Percentiles rank a stretch among this genome's conserved stretches.
phyloP scores from a whole-genome alignment of 2,797 vertebrate genomes.

The Chelonia mydas region DNA sequence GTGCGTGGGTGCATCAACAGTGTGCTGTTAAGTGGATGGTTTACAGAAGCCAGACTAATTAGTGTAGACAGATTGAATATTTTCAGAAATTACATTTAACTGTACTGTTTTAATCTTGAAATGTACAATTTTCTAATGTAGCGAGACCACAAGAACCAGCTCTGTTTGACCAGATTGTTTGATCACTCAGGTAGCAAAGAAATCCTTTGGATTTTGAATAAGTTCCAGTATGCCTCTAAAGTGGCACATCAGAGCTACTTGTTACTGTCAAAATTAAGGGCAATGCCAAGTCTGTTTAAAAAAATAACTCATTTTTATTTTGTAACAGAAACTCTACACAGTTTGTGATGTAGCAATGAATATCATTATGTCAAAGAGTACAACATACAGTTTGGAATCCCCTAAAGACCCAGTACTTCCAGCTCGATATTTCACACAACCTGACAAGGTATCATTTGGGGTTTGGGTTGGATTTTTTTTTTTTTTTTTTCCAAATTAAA shows the following conservation, averaged over 20 bases:
- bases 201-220: background rate
- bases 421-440: conserved; percentile 95
- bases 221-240: background rate
- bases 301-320: background rate
- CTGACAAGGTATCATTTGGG: conserved; percentile 90
- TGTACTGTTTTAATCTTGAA: background rate
- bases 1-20: background rate
- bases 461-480: conserved; percentile 26
- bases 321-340: conserved; percentile 94
- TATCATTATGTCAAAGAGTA: conserved; percentile 98
- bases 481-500: background rate
- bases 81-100: background rate
- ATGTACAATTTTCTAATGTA: background rate
- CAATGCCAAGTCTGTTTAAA: background rate
- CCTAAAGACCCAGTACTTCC: conserved; percentile 98
- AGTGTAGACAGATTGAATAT: background rate
- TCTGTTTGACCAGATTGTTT: background rate
- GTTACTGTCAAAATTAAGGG: background rate
- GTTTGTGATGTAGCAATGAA: conserved; percentile 99
- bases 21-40: background rate
- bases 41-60: background rate
- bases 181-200: background rate
- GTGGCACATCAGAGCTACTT: background rate
- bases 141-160: background rate
- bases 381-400: conserved; percentile 98